Evolutionary conservation across 2,113 vertebrate species (phyloP), one percentile per base, ranked within the genome.

Genomic region (Malurus alboscapulatus): DNA sequence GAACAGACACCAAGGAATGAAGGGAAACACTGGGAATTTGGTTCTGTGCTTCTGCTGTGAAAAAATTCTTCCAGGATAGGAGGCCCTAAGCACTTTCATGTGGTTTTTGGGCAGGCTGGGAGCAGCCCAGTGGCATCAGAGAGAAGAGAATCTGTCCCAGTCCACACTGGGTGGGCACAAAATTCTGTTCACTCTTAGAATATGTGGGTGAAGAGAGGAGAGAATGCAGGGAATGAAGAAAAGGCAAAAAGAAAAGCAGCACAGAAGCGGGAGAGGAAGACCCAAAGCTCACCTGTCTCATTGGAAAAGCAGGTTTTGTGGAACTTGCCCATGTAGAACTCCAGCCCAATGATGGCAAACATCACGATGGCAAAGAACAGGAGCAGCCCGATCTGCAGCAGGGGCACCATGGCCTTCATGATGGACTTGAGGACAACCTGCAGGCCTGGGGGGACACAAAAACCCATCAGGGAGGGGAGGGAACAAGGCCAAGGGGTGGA

Each of bases 341-440:
- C 99, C 62, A 99, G 97, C 32, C 99, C 99, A 0, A 99, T 99
- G 96, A 99, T 99, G 94, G 99, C 99, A 19, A 99, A 99, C 99
- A 99, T 99, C 96, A 99, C 98, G 26, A 99, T 99, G 83, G 99
- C 99, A 0, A 99, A 99, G 97, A 99, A 99, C 36, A 99, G 98
- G 29, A 99, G 98, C 95, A 99, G 94, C 84, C 99, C 99, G 0
- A 99, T 99, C 97, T 99, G 99, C 38, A 99, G 98, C 86, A 99
- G 96, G 9, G 99, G 99, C 6, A 99, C 98, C 99, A 99, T 99
- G 9, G 99, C 99, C 97, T 99, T 99, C 99, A 99, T 99, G 88
- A 99, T 99, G 94, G 99, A 99, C 97, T 99, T 99, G 81, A 99
- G 97, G 22, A 99, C 99, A 94, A 99, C 99, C 97, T 99, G 99